Evolutionary conservation across 2,113 vertebrate genomes (phyloP).

Genomic region (Boulengeromyrus knoepffleri): DNA sequence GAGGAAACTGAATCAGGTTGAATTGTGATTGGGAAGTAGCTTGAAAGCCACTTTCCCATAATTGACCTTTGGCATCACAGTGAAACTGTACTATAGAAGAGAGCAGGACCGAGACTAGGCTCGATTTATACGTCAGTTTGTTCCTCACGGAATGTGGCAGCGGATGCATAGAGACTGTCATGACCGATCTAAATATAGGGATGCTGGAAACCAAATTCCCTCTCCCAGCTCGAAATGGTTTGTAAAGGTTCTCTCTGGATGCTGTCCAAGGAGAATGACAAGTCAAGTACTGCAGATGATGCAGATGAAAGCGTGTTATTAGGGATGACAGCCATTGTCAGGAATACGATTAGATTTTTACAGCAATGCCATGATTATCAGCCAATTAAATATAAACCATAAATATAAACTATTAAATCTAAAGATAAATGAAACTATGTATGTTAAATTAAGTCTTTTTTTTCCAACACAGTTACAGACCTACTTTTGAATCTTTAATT

Average conservation of each 20-base stretch:
- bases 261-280: slow-evolving; percentile 6
- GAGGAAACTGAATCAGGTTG: background rate
- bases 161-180: background rate
- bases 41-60: background rate
- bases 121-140: background rate
- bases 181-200: slow-evolving; percentile 10
- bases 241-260: slow-evolving; percentile 1
- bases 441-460: background rate
- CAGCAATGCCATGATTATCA: background rate
- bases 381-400: background rate
- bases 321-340: background rate
- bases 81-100: background rate
- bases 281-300: background rate
- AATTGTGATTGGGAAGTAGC: background rate
- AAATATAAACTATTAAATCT: background rate
- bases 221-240: background rate
- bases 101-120: background rate
- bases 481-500: background rate
- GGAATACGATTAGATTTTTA: background rate
- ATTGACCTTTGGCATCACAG: background rate
- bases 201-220: background rate
- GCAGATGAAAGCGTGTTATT: background rate
- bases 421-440: background rate
- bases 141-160: background rate
- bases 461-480: background rate